Evolutionary conservation across 2,113 vertebrate genomes (phyloP).

Genomic region (human (Homo sapiens)): DNA sequence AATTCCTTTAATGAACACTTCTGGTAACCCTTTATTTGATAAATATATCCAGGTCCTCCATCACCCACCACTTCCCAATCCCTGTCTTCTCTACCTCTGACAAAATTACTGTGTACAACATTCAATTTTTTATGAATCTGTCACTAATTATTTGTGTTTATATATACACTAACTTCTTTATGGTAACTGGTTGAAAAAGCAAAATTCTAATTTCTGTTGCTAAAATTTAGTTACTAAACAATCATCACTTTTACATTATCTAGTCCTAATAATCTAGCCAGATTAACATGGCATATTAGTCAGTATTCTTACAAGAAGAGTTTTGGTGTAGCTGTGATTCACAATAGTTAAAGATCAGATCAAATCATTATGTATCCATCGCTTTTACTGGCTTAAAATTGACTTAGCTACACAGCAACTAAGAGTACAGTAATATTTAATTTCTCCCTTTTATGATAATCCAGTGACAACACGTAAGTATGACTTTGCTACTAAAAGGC

Average conservation of each 20-base stretch:
- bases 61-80: neutral
- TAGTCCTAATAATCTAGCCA: constrained; percentile 33
- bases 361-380: constrained; percentile 45
- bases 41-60: neutral
- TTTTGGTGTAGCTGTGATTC: neutral
- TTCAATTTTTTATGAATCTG: constrained; percentile 16
- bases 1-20: constrained; percentile 22
- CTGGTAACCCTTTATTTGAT: neutral
- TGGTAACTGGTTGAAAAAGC: neutral
- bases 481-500: constrained; percentile 37
- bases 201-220: constrained; percentile 38
- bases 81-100: neutral
- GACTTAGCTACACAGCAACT: constrained; percentile 33
- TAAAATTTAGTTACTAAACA: neutral
- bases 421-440: constrained; percentile 12
- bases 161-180: neutral
- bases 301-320: constrained; percentile 37
- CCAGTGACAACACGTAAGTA: neutral
- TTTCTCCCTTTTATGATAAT: constrained; percentile 42
- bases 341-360: neutral
- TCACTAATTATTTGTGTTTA: neutral
- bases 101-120: neutral
- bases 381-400: constrained; percentile 49
- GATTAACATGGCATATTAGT: constrained; percentile 14
- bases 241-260: neutral